Evolutionary conservation across 2,888 invertebrate species (phyloP).

Genomic region (Agriotes lineatus): DNA sequence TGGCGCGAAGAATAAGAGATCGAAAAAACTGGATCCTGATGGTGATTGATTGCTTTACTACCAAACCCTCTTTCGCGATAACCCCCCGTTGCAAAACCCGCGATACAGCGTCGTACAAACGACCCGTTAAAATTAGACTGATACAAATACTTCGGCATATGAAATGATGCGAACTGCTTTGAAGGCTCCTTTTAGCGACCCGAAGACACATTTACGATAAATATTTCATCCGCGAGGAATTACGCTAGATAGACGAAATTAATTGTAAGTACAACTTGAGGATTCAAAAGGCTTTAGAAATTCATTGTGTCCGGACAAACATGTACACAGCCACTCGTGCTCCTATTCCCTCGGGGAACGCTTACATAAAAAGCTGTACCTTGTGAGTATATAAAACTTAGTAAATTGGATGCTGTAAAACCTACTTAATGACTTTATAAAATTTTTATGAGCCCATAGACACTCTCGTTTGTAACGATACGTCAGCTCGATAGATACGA

Average conservation of each 20-base stretch:
- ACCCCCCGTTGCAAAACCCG: slow-evolving; percentile 19
- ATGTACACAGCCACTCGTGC: slow-evolving; percentile 33
- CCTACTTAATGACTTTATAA: slow-evolving; percentile 47
- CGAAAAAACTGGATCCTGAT: slow-evolving; percentile 31
- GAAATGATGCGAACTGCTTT: background rate
- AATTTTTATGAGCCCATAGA: slow-evolving; percentile 45
- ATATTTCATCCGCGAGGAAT: slow-evolving; percentile 4
- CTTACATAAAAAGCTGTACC: slow-evolving; percentile 41
- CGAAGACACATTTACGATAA: slow-evolving; percentile 3
- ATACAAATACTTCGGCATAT: slow-evolving; percentile 1
- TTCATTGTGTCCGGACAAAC: slow-evolving; percentile 30
- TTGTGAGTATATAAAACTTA: slow-evolving; percentile 45
- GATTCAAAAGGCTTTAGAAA: slow-evolving; percentile 36
- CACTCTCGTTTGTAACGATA: slow-evolving; percentile 42
- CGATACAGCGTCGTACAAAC: slow-evolving; percentile 21
- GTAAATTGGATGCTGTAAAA: slow-evolving; percentile 47
- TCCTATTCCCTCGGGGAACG: slow-evolving; percentile 35
- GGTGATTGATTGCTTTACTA: slow-evolving; percentile 34
- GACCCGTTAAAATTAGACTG: slow-evolving; percentile 14
- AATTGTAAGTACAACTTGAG: slow-evolving; percentile 27
- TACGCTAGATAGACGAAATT: slow-evolving; percentile 26
- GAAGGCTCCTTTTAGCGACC: background rate
- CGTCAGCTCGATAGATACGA: slow-evolving; percentile 35
- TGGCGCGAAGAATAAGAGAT: slow-evolving; percentile 24
- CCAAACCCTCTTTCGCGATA: slow-evolving; percentile 27